phyloP scores from a whole-genome alignment of 2,797 vertebrate genomes.

The Acanthurus lineatus region DNA sequence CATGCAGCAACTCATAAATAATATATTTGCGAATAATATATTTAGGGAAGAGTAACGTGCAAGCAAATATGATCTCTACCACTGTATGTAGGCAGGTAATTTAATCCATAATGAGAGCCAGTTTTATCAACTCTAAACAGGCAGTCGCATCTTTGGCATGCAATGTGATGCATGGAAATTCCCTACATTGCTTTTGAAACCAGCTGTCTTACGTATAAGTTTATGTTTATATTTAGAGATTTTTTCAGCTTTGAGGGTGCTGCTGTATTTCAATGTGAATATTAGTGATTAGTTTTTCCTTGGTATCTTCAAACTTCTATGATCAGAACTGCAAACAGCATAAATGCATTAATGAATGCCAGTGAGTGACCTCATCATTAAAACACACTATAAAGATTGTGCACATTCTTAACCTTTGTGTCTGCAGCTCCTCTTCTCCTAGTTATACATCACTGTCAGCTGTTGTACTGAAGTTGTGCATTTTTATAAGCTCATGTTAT shows the following conservation, averaged over 20 bases:
- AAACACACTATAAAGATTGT: not conserved
- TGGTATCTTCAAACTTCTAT: not conserved
- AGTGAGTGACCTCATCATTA: not conserved
- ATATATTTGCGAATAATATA: constrained; percentile 36
- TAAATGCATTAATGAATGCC: not conserved
- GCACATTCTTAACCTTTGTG: not conserved
- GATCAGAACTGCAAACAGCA: constrained; percentile 9
- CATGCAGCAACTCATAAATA: constrained; percentile 57
- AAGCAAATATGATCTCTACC: constrained; percentile 32
- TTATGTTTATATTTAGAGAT: not conserved
- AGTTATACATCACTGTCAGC: not conserved
- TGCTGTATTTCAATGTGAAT: not conserved
- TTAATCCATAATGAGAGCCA: constrained; percentile 40
- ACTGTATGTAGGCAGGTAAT: constrained; percentile 13
- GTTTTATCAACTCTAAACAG: constrained; percentile 15
- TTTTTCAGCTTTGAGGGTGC: not conserved
- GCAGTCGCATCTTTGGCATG: constrained; percentile 1
- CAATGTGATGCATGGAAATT: not conserved
- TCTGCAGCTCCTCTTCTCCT: not conserved
- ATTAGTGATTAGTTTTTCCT: not conserved
- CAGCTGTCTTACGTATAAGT: not conserved
- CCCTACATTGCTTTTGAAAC: not conserved
- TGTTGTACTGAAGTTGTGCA: not conserved
- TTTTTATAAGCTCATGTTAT: constrained; percentile 5
- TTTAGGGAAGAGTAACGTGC: constrained; percentile 33